These are phyloP conservation scores for Ditylenchus weischeri DNA, from an alignment of 2,888 invertebrate species.

Conservation along the genomic window DNA sequence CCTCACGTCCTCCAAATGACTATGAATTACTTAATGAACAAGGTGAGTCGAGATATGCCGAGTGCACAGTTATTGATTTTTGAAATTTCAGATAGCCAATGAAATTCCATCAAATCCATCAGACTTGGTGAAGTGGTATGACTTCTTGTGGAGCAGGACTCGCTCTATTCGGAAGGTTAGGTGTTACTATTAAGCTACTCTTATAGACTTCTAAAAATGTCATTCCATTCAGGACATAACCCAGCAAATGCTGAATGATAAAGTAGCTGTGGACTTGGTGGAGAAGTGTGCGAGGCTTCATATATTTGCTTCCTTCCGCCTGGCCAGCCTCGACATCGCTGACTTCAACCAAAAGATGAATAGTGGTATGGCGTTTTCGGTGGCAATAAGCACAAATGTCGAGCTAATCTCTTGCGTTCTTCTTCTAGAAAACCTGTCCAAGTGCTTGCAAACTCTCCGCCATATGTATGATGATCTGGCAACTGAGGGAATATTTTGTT, in stretches of 20 bases:
- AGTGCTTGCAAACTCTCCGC: constrained; percentile 86
- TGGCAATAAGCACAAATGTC: background rate
- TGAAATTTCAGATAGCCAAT: constrained; percentile 36
- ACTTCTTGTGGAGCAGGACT: constrained; percentile 94
- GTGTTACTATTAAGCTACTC: background rate
- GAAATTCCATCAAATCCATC: constrained; percentile 31
- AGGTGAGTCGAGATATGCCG: background rate
- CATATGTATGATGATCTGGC: constrained; percentile 89
- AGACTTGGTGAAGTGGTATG: constrained; percentile 77
- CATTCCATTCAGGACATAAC: constrained; percentile 73
- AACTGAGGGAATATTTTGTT: constrained; percentile 68
- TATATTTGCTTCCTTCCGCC: constrained; percentile 79
- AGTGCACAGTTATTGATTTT: no score
- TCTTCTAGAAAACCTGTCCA: constrained; percentile 7
- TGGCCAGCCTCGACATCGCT: constrained; percentile 81
- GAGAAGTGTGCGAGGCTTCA: constrained; percentile 95
- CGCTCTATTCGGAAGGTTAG: constrained; percentile 80
- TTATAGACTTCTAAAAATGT: no score
- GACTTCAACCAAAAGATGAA: constrained; percentile 92
- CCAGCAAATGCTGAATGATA: constrained; percentile 85
- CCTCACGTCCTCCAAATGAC: constrained; percentile 76
- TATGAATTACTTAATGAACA: constrained; percentile 77
- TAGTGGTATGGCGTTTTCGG: constrained; percentile 62
- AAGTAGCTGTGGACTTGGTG: constrained; percentile 76
- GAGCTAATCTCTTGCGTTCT: no score